Base-by-base conservation (phyloP, 2,888 invertebrate species). In the Chaitophorus viminalis region DNA sequence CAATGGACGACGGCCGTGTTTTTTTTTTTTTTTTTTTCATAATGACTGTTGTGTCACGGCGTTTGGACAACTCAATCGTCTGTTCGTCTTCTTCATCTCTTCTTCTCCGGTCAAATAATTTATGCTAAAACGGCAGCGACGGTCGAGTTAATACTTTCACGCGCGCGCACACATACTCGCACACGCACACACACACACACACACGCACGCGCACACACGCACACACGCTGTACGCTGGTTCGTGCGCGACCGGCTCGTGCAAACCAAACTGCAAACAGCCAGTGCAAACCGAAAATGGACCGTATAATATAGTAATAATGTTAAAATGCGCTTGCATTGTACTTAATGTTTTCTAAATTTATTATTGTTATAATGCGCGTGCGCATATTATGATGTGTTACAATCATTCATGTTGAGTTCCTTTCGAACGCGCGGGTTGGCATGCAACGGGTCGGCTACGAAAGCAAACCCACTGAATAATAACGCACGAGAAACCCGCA, bases 1-100 rank as follows among this genome's bases (percentile, higher is more conserved):
- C 86, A 87, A 87, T 87, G 74, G 86, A 87, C 54, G 74, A 31
- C 72, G 86, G 36, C 54, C n/a, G 86, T 39, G 78, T 79, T 25
- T 86, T 78, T 54, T 17, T 54, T 54, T 54, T 60, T 60, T 60
- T 54, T 54, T 54, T 17, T 54, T 54, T 86, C 72, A 60, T 87
- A 79, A 87, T 60, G 86, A 87, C 79, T 87, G 86, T 81, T 79
- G 86, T 87, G 86, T 87, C 86, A 87, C 86, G 86, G 39, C 54
- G 79, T 87, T 79, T 81, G 86, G 86, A 87, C 86, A 74, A 79
- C 86, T 87, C 86, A 87, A 87, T 87, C 79, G 65, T 33, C 74
- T 65, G n/a, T n/a, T 82, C 72, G 46, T 36, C 11, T n/a, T 74
- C 75, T 36, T 31, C 75, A 4, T 8, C n/a, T 68, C 68, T 39